Base-by-base conservation (phyloP, 2,888 invertebrate species). In the Philhelius pedissequus region DNA sequence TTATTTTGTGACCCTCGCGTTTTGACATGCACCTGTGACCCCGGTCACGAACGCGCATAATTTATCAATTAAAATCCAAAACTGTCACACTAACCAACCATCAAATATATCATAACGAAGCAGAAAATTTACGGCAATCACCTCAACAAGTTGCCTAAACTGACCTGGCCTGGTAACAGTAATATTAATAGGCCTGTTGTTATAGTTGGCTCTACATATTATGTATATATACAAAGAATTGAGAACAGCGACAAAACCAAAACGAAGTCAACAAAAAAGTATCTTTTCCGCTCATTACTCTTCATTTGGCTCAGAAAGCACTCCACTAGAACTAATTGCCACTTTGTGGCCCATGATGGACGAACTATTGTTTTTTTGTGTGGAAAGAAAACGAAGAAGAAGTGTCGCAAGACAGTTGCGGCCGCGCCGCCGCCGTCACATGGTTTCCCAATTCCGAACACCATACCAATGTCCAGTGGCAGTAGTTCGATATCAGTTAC, bases 111-210 rank as follows among this genome's bases (percentile, higher is more conserved):
- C 82, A 87, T 87, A 87, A 86, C 87, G 86, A 86, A 87, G 86
- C 86, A 87, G 88, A 87, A 87, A 87, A 88, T 88, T 87, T 87
- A 87, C 87, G 88, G 86, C 87, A 87, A 87, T 82, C 86, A 56
- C 52, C 45, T 45, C 18, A 60, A 60, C 20, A 5, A 13, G 45
- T 38, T n/a, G 22, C n/a, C 22, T 18, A 25, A 30, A 62, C 62
- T 50, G 52, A 43, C 52, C 62, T n/a, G n/a, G n/a, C n/a, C n/a
- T n/a, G n/a, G n/a, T n/a, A n/a, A n/a, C n/a, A n/a, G n/a, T n/a
- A n/a, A n/a, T n/a, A n/a, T n/a, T n/a, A n/a, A n/a, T n/a, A n/a
- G n/a, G n/a, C n/a, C 11, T 7, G 6, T 30, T 11, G 25, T 22
- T 30, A n/a, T n/a, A 13, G n/a, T 18, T 35, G 15, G 30, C 13